Base-by-base conservation (phyloP, 1,140 invertebrate genomes). In the Heliconius melpomene region DNA sequence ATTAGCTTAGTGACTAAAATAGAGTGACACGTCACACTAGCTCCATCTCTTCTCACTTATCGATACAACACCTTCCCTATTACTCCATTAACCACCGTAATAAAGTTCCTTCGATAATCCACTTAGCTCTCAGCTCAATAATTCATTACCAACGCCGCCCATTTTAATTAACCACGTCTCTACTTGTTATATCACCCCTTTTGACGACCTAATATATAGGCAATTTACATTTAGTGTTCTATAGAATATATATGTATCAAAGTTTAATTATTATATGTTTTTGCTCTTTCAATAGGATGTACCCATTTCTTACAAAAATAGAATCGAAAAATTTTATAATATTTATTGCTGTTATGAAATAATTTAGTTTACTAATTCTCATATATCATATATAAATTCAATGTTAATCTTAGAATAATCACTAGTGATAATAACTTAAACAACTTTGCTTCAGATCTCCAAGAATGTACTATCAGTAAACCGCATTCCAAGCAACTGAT, bases 51-150 rank as follows among this genome's bases (percentile, higher is more conserved):
- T 20, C 71, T 72, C 54, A 72, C 38, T 72, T 40, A 79, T 75
- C 79, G 79, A 79, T 74, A 72, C 40, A 73, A 38, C 2, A 38
- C 36, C 52, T 79, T 77, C 80, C 71, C 82, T 82, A 81, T 52
- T 71, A 78, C 84, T 87, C 79, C 86, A 91, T 91, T 91, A 89
- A 86, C 90, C 83, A 85, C 84, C 86, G 85, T 92, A 92, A 93
- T 93, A 93, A 93, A 93, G 89, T 92, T 93, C 92, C 88, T 85
- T 85, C 88, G 89, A 91, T 92, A 93, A 92, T 92, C 90, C 88
- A 91, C 89, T 92, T 93, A 92, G 88, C 90, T 88, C 87, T 89
- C 89, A 91, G 90, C 89, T 93, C 88, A 93, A 93, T 93, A 88
- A 93, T 93, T 93, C 86, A 93, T 92, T 90, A 91, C 83, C 82